A percentile compares a stretch with the other conserved stretches of the same genome.
Conservation (phyloP, 2,797 vertebrate genomes). For the Enteromius argenteus region DNA sequence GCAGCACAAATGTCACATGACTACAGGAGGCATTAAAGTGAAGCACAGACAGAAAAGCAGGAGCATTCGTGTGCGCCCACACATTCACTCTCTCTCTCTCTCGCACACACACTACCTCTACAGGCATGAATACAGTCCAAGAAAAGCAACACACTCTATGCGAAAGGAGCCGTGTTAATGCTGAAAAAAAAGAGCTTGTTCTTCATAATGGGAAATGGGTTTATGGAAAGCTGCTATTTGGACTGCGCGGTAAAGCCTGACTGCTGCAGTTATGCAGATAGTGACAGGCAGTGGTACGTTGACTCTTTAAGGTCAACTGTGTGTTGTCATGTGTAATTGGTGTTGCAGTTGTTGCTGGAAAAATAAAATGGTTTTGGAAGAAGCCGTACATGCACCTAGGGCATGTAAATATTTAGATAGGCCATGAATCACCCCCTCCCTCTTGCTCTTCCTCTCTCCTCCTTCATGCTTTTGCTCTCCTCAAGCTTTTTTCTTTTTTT, state of each 20-base stretch:
- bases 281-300: conserved; percentile 15
- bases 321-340: conserved; percentile 52
- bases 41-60: conserved; percentile 49
- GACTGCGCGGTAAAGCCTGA: not conserved
- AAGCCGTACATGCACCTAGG: conserved; percentile 64
- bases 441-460: conserved; percentile 17
- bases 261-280: conserved; percentile 36
- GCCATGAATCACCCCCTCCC: conserved; percentile 67
- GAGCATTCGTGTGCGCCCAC: conserved; percentile 52
- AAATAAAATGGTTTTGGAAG: conserved; percentile 73
- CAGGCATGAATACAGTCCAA: conserved; percentile 32
- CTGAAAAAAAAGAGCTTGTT: conserved; percentile 25
- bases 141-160: conserved; percentile 40
- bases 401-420: conserved; percentile 78
- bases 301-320: conserved; percentile 38
- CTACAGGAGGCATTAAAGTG: conserved; percentile 50
- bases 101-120: conserved; percentile 1
- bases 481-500: not conserved
- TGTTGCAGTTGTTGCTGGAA: conserved; percentile 69
- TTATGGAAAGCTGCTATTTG: conserved; percentile 25
- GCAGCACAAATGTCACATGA: conserved; percentile 63
- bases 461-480: conserved; percentile 29
- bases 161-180: conserved; percentile 21
- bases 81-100: conserved; percentile 36
- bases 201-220: conserved; percentile 29